Percentiles rank a stretch among this genome's conserved stretches.
These are phyloP conservation scores for Triplophysa siluroides DNA, from an alignment of 2,113 vertebrate species.

Conservation along the genomic window DNA sequence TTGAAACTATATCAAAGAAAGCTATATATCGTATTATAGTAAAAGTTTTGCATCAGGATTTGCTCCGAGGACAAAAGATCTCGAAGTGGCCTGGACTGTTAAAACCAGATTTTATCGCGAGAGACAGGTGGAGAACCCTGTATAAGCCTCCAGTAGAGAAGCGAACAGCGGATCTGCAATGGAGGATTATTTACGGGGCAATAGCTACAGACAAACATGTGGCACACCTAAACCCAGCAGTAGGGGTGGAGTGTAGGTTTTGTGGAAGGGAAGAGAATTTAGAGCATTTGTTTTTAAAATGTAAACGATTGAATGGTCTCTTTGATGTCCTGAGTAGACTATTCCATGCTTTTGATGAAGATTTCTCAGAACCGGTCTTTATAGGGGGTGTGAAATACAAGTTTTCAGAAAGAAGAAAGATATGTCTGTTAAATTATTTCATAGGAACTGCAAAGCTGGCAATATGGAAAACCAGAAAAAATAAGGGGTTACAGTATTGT, in stretches of 20 bases:
- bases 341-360: background rate
- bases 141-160: background rate
- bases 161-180: background rate
- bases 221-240: background rate
- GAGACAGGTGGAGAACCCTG: background rate
- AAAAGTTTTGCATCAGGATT: no score
- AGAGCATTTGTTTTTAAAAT: background rate
- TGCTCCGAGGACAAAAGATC: no score
- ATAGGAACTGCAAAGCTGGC: background rate
- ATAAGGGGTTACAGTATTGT: background rate
- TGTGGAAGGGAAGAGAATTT: background rate
- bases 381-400: background rate
- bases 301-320: background rate
- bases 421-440: background rate
- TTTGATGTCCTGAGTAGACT: background rate
- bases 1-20: no score
- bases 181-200: background rate
- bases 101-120: no score
- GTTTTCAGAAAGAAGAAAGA: background rate
- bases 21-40: no score
- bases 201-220: background rate
- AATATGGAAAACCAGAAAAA: background rate
- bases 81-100: no score
- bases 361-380: background rate
- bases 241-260: background rate